phyloP scores from a whole-genome alignment of 2,113 vertebrate species.

The Ia io region DNA sequence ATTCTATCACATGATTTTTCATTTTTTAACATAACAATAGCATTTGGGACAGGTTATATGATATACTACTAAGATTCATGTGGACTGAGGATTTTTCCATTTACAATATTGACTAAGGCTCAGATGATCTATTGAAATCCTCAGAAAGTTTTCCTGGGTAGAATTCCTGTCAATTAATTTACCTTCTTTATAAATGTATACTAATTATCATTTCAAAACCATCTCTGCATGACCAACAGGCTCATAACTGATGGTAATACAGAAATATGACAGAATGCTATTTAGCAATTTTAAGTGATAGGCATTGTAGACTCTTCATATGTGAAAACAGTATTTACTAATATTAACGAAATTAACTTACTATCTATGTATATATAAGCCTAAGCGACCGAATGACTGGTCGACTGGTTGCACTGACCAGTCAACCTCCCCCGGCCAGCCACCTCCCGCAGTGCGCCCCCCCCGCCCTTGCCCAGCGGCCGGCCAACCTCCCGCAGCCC shows the following conservation, averaged over 20 bases:
- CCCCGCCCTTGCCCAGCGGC: fast-evolving
- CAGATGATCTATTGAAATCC: background rate
- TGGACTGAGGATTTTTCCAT: background rate
- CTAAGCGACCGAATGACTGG: too few relatives aligned
- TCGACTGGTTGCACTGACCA: too few relatives aligned
- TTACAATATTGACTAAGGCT: background rate
- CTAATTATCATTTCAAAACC: slow-evolving; percentile 32
- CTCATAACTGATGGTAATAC: background rate
- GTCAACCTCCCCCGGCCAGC: too few relatives aligned
- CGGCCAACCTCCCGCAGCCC: too few relatives aligned
- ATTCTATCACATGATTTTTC: background rate
- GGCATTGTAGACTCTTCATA: background rate
- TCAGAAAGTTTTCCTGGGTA: background rate
- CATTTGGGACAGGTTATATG: background rate
- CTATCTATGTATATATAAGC: background rate
- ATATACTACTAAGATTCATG: background rate
- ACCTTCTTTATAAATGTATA: slow-evolving; percentile 9
- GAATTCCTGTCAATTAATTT: background rate
- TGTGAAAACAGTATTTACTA: background rate
- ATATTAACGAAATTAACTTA: background rate
- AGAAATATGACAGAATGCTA: background rate
- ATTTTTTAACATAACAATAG: slow-evolving; percentile 9
- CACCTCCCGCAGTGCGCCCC: too few relatives aligned
- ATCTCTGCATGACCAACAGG: background rate
- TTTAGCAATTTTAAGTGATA: background rate